Evolutionary conservation across 2,113 vertebrate species (phyloP).

Genomic region (Hiodon tergisus): DNA sequence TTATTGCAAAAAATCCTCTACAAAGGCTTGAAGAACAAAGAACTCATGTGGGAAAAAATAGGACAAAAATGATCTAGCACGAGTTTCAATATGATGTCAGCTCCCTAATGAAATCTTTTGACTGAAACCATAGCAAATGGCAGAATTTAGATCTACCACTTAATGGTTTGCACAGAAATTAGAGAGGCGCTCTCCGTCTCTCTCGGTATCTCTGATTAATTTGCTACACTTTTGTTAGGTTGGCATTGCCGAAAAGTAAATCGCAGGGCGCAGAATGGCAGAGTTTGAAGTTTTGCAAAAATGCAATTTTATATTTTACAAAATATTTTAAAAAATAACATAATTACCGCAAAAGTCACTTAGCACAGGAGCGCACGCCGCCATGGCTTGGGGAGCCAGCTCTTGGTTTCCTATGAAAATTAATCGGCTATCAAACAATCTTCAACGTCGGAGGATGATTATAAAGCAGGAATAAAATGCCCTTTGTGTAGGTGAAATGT

Average conservation of each 20-base stretch:
- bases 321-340: conserved; percentile 78
- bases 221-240: conserved; percentile 68
- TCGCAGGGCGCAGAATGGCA: conserved; percentile 54
- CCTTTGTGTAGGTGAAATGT: conserved; percentile 99
- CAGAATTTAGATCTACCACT: conserved; percentile 91
- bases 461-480: conserved; percentile 97
- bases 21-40: conserved; percentile 72
- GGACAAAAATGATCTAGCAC: conserved; percentile 69
- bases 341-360: conserved; percentile 88
- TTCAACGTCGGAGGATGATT: conserved; percentile 97
- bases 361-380: conserved; percentile 70
- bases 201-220: conserved; percentile 78
- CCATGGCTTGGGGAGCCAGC: conserved; percentile 79
- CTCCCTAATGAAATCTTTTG: conserved; percentile 87
- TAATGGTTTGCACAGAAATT: conserved; percentile 92
- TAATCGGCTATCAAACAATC: conserved; percentile 99
- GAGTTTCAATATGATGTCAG: conserved; percentile 71
- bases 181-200: conserved; percentile 51
- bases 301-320: conserved; percentile 31
- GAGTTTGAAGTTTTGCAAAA: conserved; percentile 71
- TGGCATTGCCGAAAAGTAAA: conserved; percentile 65
- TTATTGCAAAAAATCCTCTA: conserved; percentile 56
- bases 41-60: conserved; percentile 76
- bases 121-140: conserved; percentile 87
- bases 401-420: conserved; percentile 99